phyloP scores from a whole-genome alignment of 2,888 invertebrate genomes.

The Cylindroiulus punctatus region DNA sequence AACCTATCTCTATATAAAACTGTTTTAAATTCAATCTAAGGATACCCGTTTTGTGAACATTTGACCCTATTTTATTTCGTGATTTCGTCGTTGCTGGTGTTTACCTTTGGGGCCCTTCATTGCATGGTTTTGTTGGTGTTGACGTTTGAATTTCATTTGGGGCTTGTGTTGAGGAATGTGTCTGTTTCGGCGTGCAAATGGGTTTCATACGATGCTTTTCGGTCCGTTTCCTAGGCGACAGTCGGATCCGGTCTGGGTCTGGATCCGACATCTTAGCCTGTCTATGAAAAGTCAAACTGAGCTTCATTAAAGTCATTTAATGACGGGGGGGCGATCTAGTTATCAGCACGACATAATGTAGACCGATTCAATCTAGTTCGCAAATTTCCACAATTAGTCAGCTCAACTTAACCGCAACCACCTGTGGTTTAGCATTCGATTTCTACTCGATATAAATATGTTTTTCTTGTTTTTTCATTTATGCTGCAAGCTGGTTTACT shows the following conservation, averaged over 20 bases:
- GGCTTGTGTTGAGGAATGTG: background rate
- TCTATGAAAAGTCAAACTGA: background rate
- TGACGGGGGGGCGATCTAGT: background rate
- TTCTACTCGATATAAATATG: too few relatives aligned
- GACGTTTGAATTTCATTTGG: conserved; percentile 24
- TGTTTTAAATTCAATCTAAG: too few relatives aligned
- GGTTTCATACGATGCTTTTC: background rate
- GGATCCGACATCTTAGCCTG: background rate
- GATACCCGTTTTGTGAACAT: too few relatives aligned
- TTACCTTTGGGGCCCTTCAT: background rate
- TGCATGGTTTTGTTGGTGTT: background rate
- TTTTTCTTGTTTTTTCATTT: too few relatives aligned
- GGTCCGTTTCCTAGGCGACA: background rate
- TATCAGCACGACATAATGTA: background rate
- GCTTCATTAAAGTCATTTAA: conserved; percentile 13
- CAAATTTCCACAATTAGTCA: background rate
- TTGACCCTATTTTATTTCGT: too few relatives aligned
- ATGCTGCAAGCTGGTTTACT: too few relatives aligned
- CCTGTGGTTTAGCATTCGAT: too few relatives aligned
- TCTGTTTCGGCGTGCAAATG: background rate
- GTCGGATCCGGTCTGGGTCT: conserved; percentile 5
- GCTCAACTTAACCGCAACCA: too few relatives aligned
- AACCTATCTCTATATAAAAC: too few relatives aligned
- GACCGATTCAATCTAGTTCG: background rate
- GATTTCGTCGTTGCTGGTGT: background rate